These are phyloP conservation scores for Agelas oroides DNA, from an alignment of 37 sponge, comb jelly and placozoan species.

Conservation along the genomic window DNA sequence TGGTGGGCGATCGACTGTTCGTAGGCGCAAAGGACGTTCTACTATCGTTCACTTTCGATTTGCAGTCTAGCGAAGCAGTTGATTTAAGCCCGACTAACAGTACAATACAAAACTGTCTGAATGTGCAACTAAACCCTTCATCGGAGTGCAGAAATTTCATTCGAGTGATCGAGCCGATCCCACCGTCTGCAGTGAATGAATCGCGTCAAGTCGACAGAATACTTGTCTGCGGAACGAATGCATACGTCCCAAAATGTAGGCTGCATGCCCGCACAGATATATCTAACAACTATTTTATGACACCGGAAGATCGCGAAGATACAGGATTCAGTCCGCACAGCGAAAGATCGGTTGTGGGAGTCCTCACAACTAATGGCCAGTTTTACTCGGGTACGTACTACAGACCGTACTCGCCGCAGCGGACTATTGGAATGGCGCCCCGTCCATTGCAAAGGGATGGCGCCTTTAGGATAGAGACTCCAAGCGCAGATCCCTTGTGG, in stretches of 20 bases:
- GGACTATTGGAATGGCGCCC: conserved; percentile 51
- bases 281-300: conserved; percentile 6
- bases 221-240: conserved; percentile 70
- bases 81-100: not conserved
- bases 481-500: conserved; percentile 17
- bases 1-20: conserved; percentile 2
- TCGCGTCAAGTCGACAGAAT: not conserved
- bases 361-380: conserved; percentile 31
- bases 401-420: not conserved
- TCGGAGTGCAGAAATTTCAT: conserved; percentile 42
- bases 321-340: conserved; percentile 53
- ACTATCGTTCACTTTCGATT: not conserved
- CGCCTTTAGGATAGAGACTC: conserved; percentile 16
- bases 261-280: conserved; percentile 18
- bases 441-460: conserved; percentile 19
- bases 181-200: not conserved
- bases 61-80: not conserved
- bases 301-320: conserved; percentile 7
- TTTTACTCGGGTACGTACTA: conserved; percentile 59
- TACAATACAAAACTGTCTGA: not conserved
- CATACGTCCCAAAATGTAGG: conserved; percentile 56
- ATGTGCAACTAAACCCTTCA: not conserved
- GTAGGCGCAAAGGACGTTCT: conserved; percentile 38
- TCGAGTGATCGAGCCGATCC: conserved; percentile 28
- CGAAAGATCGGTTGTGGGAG: conserved; percentile 1